A percentile compares a stretch with the other conserved stretches of the same genome.
phyloP scores from a whole-genome alignment of 2,113 vertebrate species.

The Mesitornis unicolor region DNA sequence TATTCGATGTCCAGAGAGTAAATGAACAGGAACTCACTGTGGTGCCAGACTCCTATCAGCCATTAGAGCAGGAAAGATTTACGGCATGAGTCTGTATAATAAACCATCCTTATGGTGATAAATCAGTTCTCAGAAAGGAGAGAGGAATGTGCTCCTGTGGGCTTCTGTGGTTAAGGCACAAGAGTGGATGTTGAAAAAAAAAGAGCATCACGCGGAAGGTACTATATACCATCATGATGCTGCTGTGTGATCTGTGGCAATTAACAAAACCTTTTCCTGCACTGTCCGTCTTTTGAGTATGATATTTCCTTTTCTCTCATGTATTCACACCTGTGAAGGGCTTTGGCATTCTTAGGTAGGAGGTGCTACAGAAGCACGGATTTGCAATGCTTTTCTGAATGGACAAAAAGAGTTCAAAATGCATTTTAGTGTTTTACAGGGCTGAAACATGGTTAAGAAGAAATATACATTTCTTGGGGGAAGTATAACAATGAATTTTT shows the following conservation, averaged over 20 bases:
- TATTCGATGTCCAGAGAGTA: slow-evolving; percentile 27
- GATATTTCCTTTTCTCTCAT: background rate
- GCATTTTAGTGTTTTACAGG: background rate
- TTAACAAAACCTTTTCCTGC: background rate
- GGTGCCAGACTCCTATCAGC: slow-evolving; percentile 50
- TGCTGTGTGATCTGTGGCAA: background rate
- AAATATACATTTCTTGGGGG: background rate
- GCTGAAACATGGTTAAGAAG: background rate
- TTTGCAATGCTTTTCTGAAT: background rate
- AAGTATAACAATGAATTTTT: background rate
- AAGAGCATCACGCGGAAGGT: background rate
- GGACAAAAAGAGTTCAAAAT: background rate
- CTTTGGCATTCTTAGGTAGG: background rate
- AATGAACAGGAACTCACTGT: slow-evolving; percentile 36
- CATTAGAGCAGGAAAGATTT: slow-evolving; percentile 39
- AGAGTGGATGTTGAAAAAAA: background rate
- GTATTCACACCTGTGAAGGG: background rate
- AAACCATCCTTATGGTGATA: slow-evolving; percentile 12
- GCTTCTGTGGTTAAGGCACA: background rate
- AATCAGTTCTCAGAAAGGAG: slow-evolving; percentile 21
- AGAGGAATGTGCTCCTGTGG: background rate
- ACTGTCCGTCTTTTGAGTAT: background rate
- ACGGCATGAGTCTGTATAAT: slow-evolving; percentile 21
- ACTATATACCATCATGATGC: background rate
- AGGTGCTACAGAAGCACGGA: background rate